Percentiles rank a stretch among this genome's conserved stretches.
phyloP scores from a whole-genome alignment of 2,797 vertebrate species.

The Nyctalus aviator region DNA sequence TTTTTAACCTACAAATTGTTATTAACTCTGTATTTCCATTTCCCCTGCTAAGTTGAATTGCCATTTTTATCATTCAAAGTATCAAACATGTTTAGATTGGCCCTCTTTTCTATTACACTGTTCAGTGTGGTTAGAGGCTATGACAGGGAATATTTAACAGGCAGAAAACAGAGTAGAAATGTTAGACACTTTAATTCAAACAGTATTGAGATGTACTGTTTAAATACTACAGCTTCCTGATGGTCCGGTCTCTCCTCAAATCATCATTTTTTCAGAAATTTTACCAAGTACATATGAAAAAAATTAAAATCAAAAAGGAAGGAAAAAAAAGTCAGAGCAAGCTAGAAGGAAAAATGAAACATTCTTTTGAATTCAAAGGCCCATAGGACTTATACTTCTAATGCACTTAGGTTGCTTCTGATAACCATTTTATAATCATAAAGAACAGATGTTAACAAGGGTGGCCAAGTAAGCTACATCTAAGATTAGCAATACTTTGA shows the following conservation, averaged over 20 bases:
- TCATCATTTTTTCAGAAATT: not conserved
- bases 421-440: not conserved
- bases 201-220: not conserved
- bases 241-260: not conserved
- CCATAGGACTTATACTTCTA: not conserved
- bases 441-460: not conserved
- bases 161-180: not conserved
- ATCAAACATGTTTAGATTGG: conserved; percentile 32
- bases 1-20: not conserved
- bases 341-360: not conserved
- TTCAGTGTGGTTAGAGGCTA: not conserved
- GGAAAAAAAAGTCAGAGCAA: conserved; percentile 29
- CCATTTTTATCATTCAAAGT: not conserved
- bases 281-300: not conserved
- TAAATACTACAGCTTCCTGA: not conserved
- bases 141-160: not conserved
- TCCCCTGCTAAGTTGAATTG: not conserved
- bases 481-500: conserved; percentile 18
- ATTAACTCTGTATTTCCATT: conserved; percentile 10
- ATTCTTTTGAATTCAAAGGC: not conserved
- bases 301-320: conserved; percentile 36
- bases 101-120: not conserved
- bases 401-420: not conserved
- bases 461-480: not conserved
- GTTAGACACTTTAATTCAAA: not conserved